These are phyloP conservation scores for Camponotus floridanus DNA, from an alignment of 1,140 invertebrate genomes.

Conservation along the genomic window DNA sequence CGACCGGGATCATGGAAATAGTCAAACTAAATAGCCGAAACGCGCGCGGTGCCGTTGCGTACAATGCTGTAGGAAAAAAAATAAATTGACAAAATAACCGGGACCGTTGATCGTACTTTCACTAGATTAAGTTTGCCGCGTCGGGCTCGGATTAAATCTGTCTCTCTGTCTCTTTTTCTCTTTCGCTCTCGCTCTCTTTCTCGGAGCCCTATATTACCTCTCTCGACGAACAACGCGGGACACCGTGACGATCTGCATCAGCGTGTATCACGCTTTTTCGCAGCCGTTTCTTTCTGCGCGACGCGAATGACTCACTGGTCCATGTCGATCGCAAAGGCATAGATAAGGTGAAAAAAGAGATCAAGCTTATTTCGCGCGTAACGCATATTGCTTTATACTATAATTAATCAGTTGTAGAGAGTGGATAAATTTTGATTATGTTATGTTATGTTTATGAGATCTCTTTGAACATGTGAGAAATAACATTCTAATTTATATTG, in stretches of 20 bases:
- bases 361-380: not conserved
- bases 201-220: not conserved
- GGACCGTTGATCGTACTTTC: slow-evolving; percentile 65
- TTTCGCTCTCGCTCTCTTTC: not conserved
- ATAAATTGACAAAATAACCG: slow-evolving; percentile 47
- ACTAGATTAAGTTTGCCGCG: slow-evolving; percentile 56
- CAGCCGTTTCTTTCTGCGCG: slow-evolving; percentile 41
- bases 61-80: slow-evolving; percentile 47
- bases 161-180: slow-evolving; percentile 20
- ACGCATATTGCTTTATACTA: not conserved
- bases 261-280: slow-evolving; percentile 45
- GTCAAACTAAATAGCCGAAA: slow-evolving; percentile 58
- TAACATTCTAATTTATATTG: not conserved
- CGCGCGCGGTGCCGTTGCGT: slow-evolving; percentile 54
- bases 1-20: slow-evolving; percentile 52
- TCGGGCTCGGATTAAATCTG: not conserved
- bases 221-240: not conserved
- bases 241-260: slow-evolving; percentile 59
- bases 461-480: not conserved
- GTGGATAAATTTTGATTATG: slow-evolving; percentile 25
- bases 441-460: not conserved
- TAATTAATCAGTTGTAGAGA: not conserved
- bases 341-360: slow-evolving; percentile 17
- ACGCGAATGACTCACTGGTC: slow-evolving; percentile 41
- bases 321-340: slow-evolving; percentile 10